Percentiles rank a stretch among this genome's conserved stretches.
Evolutionary conservation across 2,888 invertebrate species (phyloP).

Genomic region (Malachius bipustulatus): DNA sequence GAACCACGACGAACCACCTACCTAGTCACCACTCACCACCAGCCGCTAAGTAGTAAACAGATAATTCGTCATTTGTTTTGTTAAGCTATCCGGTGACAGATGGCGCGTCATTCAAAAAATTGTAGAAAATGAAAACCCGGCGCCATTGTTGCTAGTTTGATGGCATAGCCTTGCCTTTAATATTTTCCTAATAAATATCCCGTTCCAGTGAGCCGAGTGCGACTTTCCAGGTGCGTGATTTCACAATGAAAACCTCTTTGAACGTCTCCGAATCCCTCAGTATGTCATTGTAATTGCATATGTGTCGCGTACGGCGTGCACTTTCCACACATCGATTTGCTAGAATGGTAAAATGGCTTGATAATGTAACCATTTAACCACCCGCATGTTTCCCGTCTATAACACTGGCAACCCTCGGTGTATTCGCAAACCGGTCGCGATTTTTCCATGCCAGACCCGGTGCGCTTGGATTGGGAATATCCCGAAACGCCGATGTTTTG

Average conservation of each 20-base stretch:
- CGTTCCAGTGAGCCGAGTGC: constrained; percentile 16
- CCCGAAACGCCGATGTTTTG: too few relatives aligned
- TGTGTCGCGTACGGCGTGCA: constrained; percentile 16
- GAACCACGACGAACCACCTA: too few relatives aligned
- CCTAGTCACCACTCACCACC: too few relatives aligned
- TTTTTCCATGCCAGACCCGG: too few relatives aligned
- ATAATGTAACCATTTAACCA: too few relatives aligned
- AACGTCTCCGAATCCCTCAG: neutral
- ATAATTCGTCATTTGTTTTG: too few relatives aligned
- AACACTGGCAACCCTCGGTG: too few relatives aligned
- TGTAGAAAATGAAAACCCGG: constrained; percentile 35
- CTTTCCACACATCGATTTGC: constrained; percentile 34
- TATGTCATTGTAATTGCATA: constrained; percentile 13
- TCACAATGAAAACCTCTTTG: constrained; percentile 15
- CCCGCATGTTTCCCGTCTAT: constrained; percentile 17
- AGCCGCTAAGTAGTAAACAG: too few relatives aligned
- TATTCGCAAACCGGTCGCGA: too few relatives aligned
- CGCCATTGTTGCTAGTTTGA: constrained; percentile 38
- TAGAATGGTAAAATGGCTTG: constrained; percentile 30
- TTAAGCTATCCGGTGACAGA: too few relatives aligned
- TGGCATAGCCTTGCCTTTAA: constrained; percentile 33
- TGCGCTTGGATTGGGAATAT: too few relatives aligned
- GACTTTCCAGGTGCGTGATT: constrained; percentile 25
- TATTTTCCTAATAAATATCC: constrained; percentile 27
- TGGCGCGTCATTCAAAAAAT: constrained; percentile 31